Conservation (phyloP, 2,888 invertebrate species). For the Ophion ellenae region DNA sequence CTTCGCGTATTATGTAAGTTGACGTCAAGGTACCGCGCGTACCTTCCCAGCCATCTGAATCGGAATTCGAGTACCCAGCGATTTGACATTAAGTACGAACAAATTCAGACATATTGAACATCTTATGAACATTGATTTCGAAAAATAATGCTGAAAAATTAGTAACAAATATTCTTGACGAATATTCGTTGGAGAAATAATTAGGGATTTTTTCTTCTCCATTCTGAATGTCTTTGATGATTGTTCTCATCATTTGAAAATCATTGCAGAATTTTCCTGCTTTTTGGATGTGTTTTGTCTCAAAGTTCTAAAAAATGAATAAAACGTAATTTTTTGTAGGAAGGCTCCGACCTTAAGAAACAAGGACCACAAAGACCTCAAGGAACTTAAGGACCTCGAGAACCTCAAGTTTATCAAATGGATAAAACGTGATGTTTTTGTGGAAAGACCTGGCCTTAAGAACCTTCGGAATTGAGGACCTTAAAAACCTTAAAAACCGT, state of each 20-base stretch:
- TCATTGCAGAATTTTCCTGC: neutral
- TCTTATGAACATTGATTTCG: too few species aligned
- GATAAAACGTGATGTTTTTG: too few species aligned
- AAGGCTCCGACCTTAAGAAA: neutral
- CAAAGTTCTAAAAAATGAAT: neutral
- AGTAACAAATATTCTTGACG: neutral
- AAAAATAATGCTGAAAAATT: too few species aligned
- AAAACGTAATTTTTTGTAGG: neutral
- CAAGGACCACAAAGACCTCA: too few species aligned
- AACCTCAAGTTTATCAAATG: neutral
- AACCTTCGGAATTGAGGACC: too few species aligned
- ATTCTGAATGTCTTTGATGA: neutral
- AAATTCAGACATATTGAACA: too few species aligned
- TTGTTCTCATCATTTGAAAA: neutral
- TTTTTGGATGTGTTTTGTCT: neutral
- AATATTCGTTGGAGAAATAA: neutral
- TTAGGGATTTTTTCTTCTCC: neutral
- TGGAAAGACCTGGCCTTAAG: too few species aligned
- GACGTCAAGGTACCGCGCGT: slow-evolving; percentile 11
- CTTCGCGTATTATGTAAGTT: slow-evolving; percentile 66
- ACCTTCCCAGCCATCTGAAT: neutral
- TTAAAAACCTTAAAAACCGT: too few species aligned
- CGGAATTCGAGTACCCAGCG: neutral
- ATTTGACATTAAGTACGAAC: neutral
- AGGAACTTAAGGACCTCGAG: neutral